Base-by-base conservation (phyloP, 1,140 invertebrate genomes). In the Drosophila pachea region DNA sequence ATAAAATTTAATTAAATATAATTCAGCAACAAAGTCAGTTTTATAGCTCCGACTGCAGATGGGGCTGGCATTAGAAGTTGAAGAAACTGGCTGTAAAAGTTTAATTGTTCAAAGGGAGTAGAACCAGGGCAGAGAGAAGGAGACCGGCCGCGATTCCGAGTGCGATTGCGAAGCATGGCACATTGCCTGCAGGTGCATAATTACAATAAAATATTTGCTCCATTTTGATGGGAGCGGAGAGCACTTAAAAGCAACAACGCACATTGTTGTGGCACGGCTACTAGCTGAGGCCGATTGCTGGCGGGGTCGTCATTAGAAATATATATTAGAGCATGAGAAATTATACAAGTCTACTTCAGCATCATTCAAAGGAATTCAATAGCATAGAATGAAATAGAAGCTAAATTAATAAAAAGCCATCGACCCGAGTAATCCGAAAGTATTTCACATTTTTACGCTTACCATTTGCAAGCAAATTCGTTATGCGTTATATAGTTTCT, bases 1-100 rank as follows among this genome's bases (percentile, higher is more conserved):
- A 86, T 86, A 84, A 84, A 84, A 84, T 86, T 84, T 84, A 82
- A 84, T 84, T 84, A 84, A 84, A 84, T 84, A 84, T 84, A 84
- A 84, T 84, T 84, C 74, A 81, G 81, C 81, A 86, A 84, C 81
- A 84, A 84, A 74, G 81, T 86, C 76, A 61, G 66, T 84, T 84
- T 84, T 86, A 84, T 84, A 69, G 81, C 68, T 78, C 75, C 72
- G 78, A 75, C 71, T 47, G 4, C 48, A 63, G 16, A 60, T 62
- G 40, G 40, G 12, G n/a, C 22, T 61, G 64, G 64, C 53, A 67
- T 69, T 50, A 66, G 74, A 73, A 70, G 69, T 31, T 45, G 52
- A 5, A 56, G 42, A 38, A 53, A 53, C 67, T 54, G 65, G 71
- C 58, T 55, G 79, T 84, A 82, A 83, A 82, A 82, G 68, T 82